Evolutionary conservation across 1,140 invertebrate species (phyloP), one percentile per base, ranked within the genome.

Genomic region (Phthorimaea operculella): DNA sequence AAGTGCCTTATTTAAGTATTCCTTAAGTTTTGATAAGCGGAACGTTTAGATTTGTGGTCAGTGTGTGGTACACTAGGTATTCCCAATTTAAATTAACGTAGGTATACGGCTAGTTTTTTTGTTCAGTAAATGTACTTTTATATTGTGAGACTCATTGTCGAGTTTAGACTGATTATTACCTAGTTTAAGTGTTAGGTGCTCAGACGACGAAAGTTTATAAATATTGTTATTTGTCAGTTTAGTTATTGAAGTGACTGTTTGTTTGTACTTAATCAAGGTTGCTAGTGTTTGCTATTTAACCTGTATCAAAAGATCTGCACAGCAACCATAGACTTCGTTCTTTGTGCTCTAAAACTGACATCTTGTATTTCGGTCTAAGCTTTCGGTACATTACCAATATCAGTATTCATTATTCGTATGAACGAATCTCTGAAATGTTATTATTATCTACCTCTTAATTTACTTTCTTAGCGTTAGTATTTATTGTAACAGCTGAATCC

Each of bases 161-260:
- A 82, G 78, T 81, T 72, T 65, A 74, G 81, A 84, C 81, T 84
- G 81, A 84, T 73, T 67, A n/a, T n/a, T n/a, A n/a, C 72, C 79
- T 76, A 69, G 54, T 67, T 28, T 81, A 79, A 78, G 76, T 70
- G 62, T 75, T 74, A 79, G 68, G 67, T 70, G 69, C 70, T 76
- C 36, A 47, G 52, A 55, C 54, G 55, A 57, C 55, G 58, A 73
- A 68, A 68, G 57, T 70, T 66, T 68, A 65, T 69, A 64, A 16
- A 55, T 55, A 54, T 59, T 64, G 63, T 71, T 71, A 63, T 59
- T 42, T 55, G 52, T 7, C 45, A 48, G n/a, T 48, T 48, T 11
- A 42, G 11, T 11, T 16, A 47, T 47, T 11, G 8, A 3, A 47
- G 16, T 17, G 44, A 47, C 44, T 47, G 44, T 47, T 17, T 16